These are phyloP conservation scores for Oostethus manadensis DNA, from an alignment of 2,113 vertebrate species.

Conservation along the genomic window DNA sequence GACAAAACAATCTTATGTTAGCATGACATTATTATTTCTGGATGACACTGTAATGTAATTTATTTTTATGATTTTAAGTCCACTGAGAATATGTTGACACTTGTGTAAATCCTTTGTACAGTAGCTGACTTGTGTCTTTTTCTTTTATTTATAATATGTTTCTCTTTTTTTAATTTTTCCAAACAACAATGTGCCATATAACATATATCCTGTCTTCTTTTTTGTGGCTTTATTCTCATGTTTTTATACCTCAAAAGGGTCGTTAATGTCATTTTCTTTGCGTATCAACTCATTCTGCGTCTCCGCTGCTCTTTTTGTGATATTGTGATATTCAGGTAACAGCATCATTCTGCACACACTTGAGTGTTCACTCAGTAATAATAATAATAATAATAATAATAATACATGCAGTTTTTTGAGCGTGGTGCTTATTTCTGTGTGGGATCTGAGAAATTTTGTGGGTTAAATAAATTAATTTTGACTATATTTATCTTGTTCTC, in stretches of 20 bases:
- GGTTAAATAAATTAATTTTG: conserved; percentile 65
- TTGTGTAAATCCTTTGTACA: conserved; percentile 62
- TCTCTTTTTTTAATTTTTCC: background rate
- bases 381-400: conserved; percentile 29
- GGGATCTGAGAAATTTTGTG: conserved; percentile 32
- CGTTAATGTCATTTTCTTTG: conserved; percentile 18
- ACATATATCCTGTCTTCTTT: conserved; percentile 44
- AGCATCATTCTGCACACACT: background rate
- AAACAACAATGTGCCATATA: conserved; percentile 47
- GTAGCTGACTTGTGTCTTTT: conserved; percentile 44
- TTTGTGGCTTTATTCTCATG: conserved; percentile 26
- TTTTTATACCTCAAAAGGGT: conserved; percentile 30
- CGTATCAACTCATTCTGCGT: conserved; percentile 31
- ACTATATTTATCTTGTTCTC: conserved; percentile 21
- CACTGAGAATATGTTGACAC: conserved; percentile 18
- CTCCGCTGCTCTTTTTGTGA: conserved; percentile 39
- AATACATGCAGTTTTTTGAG: conserved; percentile 33
- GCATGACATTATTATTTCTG: conserved; percentile 33
- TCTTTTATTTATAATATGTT: conserved; percentile 5
- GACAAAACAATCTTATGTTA: too few species aligned
- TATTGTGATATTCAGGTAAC: conserved; percentile 25
- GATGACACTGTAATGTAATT: conserved; percentile 15
- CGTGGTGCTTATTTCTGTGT: conserved; percentile 55
- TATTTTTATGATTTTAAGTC: conserved; percentile 25
- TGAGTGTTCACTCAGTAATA: background rate